These are phyloP conservation scores for Montifringilla adamsi DNA, from an alignment of 2,113 vertebrate genomes.

Conservation along the genomic window DNA sequence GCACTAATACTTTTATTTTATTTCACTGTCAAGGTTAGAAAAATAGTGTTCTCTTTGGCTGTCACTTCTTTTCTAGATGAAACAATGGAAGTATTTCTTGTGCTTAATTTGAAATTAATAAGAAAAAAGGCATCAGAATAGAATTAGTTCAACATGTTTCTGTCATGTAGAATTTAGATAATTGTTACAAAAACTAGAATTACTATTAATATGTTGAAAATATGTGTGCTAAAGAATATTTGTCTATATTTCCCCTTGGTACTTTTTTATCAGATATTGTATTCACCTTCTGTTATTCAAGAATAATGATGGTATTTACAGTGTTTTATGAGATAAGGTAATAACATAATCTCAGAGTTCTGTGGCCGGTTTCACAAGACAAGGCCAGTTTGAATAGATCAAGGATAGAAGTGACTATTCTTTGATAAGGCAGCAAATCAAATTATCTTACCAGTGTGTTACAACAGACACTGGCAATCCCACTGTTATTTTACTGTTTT, in stretches of 20 bases:
- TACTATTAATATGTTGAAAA: neutral
- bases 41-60: neutral
- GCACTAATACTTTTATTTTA: neutral
- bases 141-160: neutral
- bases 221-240: neutral
- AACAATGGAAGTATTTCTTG: neutral
- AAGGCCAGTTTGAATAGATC: neutral
- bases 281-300: neutral
- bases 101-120: neutral
- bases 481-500: neutral
- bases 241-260: neutral
- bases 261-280: neutral
- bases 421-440: neutral
- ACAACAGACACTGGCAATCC: neutral
- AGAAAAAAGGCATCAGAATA: neutral
- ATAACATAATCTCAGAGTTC: neutral
- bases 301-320: neutral
- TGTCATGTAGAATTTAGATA: neutral
- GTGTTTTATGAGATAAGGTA: neutral
- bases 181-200: neutral
- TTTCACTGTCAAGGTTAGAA: neutral
- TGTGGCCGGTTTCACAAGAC: rapidly evolving
- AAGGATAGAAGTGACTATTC: neutral
- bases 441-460: neutral
- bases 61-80: neutral